These are phyloP conservation scores for Psettodes erumei DNA, from an alignment of 2,113 vertebrate genomes.

Conservation along the genomic window DNA sequence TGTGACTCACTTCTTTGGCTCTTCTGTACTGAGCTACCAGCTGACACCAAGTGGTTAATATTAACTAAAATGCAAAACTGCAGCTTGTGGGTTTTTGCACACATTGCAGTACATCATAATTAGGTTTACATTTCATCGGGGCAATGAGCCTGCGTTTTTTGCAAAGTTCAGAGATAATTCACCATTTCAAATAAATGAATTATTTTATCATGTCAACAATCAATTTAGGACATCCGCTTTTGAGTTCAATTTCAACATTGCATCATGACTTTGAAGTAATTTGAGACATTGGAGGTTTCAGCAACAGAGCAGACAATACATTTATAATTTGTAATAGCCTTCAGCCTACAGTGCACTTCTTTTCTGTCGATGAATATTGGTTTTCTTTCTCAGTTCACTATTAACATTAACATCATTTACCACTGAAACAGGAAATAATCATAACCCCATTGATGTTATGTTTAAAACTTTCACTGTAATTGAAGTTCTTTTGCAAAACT, in stretches of 20 bases:
- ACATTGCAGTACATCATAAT: background rate
- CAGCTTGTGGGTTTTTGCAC: too few species aligned
- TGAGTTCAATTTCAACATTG: background rate
- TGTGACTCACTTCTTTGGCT: background rate
- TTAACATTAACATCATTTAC: background rate
- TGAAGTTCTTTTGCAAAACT: background rate
- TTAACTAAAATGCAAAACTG: conserved; percentile 58
- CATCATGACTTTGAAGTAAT: background rate
- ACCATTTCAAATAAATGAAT: background rate
- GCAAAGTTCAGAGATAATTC: background rate
- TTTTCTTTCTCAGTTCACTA: background rate
- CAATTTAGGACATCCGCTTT: background rate
- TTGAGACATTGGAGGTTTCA: background rate
- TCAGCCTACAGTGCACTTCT: background rate
- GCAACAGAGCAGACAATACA: background rate
- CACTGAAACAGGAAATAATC: conserved; percentile 7
- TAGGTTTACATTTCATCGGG: conserved; percentile 5
- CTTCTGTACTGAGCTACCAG: background rate
- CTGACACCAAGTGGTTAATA: conserved; percentile 10
- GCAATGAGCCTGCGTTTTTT: background rate
- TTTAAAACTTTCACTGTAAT: background rate
- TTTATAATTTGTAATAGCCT: background rate
- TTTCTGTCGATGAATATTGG: background rate
- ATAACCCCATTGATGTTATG: background rate
- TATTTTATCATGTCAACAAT: background rate